A percentile compares a stretch with the other conserved stretches of the same genome.
Conservation (phyloP, 2,888 invertebrate species). For the Drosophila fulvimacula region DNA sequence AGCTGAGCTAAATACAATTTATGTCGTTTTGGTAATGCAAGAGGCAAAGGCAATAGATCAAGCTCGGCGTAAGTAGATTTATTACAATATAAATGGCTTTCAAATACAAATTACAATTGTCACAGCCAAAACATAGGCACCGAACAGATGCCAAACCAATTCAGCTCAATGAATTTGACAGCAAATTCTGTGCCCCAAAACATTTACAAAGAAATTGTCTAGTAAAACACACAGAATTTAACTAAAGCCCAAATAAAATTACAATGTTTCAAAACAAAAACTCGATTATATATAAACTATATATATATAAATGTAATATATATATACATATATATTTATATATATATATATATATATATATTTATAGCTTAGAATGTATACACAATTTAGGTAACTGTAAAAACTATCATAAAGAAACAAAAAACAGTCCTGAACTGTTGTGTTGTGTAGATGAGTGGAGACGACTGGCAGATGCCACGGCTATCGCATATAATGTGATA, state of each 20-base stretch:
- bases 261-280: constrained; percentile 37
- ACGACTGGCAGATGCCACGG: not conserved
- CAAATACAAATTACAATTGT: constrained; percentile 57
- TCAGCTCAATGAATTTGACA: constrained; percentile 52
- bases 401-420: constrained; percentile 18
- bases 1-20: not conserved
- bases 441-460: rapidly evolving
- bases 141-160: constrained; percentile 12
- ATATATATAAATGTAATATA: not conserved
- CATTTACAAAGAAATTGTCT: constrained; percentile 36
- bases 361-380: constrained; percentile 14
- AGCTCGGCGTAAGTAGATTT: constrained; percentile 39
- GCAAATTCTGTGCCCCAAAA: constrained; percentile 1
- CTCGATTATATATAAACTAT: constrained; percentile 15
- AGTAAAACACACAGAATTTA: constrained; percentile 33
- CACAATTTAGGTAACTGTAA: constrained; percentile 15
- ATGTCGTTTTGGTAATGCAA: constrained; percentile 1
- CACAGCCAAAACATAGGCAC: constrained; percentile 21
- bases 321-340: constrained; percentile 11
- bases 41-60: constrained; percentile 31
- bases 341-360: constrained; percentile 3
- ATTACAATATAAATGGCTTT: constrained; percentile 48
- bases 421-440: not conserved
- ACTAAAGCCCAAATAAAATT: constrained; percentile 34
- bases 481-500: too few relatives aligned